Percentiles rank a stretch among this genome's conserved stretches.
Conservation (phyloP, 2,888 invertebrate species). For the Patella pellucida region DNA sequence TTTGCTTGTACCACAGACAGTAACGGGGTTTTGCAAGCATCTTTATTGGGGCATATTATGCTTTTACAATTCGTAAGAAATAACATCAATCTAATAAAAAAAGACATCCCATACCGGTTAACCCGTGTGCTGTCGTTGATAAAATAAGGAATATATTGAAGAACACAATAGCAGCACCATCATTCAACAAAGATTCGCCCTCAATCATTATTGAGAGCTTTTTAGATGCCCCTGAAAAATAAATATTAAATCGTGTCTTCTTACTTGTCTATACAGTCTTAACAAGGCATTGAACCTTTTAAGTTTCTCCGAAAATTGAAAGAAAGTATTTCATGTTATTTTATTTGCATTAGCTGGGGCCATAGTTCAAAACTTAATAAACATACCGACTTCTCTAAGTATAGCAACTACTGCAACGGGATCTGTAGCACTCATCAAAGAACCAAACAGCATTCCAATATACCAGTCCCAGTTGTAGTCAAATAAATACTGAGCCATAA, state of each 20-base stretch:
- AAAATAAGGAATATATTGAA: conserved; percentile 65
- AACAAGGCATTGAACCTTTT: too few species aligned
- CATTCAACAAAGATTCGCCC: conserved; percentile 72
- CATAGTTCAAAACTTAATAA: too few species aligned
- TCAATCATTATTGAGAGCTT: conserved; percentile 70
- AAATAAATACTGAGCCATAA: conserved; percentile 55
- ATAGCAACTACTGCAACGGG: conserved; percentile 72
- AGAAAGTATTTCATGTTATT: too few species aligned
- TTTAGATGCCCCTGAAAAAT: conserved; percentile 55
- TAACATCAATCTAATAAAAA: too few species aligned
- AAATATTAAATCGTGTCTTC: neutral
- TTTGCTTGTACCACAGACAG: too few species aligned
- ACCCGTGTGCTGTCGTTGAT: conserved; percentile 38
- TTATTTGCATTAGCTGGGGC: too few species aligned
- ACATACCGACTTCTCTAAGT: conserved; percentile 70
- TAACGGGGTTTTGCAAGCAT: too few species aligned
- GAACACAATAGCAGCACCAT: conserved; percentile 72
- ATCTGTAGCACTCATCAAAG: conserved; percentile 72
- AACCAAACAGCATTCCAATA: conserved; percentile 68
- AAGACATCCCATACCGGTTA: conserved; percentile 31
- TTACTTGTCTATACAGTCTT: too few species aligned
- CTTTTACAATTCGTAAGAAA: too few species aligned
- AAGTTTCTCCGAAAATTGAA: too few species aligned
- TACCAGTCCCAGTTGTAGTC: conserved; percentile 67
- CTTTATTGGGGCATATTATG: too few species aligned